These are phyloP conservation scores for Trissoscelio sp. DNA, from an alignment of 2,888 invertebrate genomes.

Conservation along the genomic window DNA sequence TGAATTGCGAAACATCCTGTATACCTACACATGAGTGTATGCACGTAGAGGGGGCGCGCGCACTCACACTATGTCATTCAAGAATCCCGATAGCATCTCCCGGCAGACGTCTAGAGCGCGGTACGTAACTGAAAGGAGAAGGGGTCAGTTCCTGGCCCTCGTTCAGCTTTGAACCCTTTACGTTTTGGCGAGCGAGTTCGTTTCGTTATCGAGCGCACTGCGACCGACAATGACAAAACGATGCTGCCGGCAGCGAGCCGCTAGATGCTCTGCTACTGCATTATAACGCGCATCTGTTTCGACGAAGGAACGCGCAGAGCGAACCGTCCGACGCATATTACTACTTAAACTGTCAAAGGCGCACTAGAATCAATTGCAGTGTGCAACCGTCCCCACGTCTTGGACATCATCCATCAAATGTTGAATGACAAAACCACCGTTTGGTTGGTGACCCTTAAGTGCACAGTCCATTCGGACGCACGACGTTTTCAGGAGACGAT, in stretches of 20 bases:
- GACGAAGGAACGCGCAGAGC: constrained; percentile 30
- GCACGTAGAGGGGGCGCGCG: constrained; percentile 21
- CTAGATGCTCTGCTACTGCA: constrained; percentile 13
- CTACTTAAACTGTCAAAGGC: not conserved
- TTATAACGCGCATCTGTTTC: constrained; percentile 16
- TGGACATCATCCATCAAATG: not conserved
- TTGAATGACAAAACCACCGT: not conserved
- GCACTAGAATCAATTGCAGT: not conserved
- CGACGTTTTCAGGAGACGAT: constrained; percentile 1
- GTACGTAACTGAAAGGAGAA: constrained; percentile 12
- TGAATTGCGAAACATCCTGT: constrained; percentile 32
- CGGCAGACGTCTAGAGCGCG: constrained; percentile 33
- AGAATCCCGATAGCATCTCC: constrained; percentile 51
- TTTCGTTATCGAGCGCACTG: constrained; percentile 4
- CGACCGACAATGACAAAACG: constrained; percentile 19
- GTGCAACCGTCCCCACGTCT: not conserved
- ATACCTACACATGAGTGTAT: constrained; percentile 47
- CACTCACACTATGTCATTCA: constrained; percentile 39
- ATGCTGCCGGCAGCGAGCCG: constrained; percentile 10
- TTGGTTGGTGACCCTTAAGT: not conserved
- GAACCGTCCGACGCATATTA: constrained; percentile 6
- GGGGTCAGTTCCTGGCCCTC: constrained; percentile 6
- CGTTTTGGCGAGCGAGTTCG: not conserved
- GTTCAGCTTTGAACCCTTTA: constrained; percentile 12
- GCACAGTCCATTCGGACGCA: not conserved